Percentiles rank a stretch among this genome's conserved stretches.
These are phyloP conservation scores for Oriolus oriolus DNA, from an alignment of 2,113 vertebrate genomes.

Conservation along the genomic window DNA sequence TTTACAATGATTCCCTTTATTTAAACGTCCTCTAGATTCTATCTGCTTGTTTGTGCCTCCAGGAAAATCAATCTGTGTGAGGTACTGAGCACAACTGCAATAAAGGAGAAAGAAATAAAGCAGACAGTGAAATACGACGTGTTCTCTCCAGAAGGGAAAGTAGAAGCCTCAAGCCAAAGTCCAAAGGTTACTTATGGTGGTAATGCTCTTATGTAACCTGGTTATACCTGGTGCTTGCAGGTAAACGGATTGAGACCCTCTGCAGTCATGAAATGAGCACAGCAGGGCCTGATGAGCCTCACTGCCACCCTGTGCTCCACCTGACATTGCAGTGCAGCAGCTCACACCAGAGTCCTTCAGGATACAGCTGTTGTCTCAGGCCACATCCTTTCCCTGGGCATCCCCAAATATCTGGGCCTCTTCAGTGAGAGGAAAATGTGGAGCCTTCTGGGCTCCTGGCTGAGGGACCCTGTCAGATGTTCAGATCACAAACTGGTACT, in stretches of 20 bases:
- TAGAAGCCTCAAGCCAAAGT: constrained; percentile 54
- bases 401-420: neutral
- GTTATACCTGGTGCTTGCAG: constrained; percentile 38
- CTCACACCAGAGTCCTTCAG: neutral
- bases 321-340: neutral
- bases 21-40: constrained; percentile 46
- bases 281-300: neutral
- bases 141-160: constrained; percentile 28
- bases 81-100: constrained; percentile 1
- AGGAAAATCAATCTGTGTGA: constrained; percentile 47
- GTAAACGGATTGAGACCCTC: constrained; percentile 20
- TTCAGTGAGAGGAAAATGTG: neutral
- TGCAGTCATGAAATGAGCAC: neutral
- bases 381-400: neutral
- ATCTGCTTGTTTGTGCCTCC: constrained; percentile 45
- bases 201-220: constrained; percentile 57
- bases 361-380: neutral
- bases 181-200: constrained; percentile 32
- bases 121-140: constrained; percentile 1
- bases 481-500: neutral
- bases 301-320: neutral
- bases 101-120: constrained; percentile 56
- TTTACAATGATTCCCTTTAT: constrained; percentile 31
- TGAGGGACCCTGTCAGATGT: neutral
- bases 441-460: neutral